Base-by-base conservation (phyloP, 2,888 invertebrate genomes). In the Noctua janthe region DNA sequence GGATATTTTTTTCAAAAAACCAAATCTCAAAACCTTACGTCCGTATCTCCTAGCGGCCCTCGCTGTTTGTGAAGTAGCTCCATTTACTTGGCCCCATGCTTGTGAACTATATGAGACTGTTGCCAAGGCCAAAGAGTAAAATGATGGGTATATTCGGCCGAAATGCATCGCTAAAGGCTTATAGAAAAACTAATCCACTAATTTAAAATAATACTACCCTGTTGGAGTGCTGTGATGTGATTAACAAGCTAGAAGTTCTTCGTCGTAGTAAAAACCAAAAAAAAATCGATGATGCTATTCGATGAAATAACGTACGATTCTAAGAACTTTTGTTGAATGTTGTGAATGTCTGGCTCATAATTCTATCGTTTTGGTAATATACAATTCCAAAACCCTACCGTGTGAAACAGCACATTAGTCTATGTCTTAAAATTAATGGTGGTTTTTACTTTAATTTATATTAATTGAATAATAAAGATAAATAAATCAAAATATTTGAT, bases 1-100 rank as follows among this genome's bases (percentile, higher is more conserved):
- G 39, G 17, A 5, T 29, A 0, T 69, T 15, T 47, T 17, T 43
- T 1, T 43, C 29, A 15, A 15, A 10, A 54, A 47, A 39, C 5
- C 47, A 13, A 54, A 47, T 29, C 3, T 35, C 13, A 83, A 64
- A 72, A 39, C 15, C 13, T 39, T 78, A 56, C 78, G 73, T 51
- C 56, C 13, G 51, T 73, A 17, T 20, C 64, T 73, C 8, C 35
- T 83, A 35, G 6, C n/a, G 1, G 64, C 56, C 35, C 72, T 82
- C 4, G 70, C 43, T 17, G 1, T 83, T 10, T 82, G 78, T 49
- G 82, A 82, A 78, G 29, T 51, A 3, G 39, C 35, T 64, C 78
- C 78, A 73, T 78, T 78, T 49, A 72, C 72, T 39, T 78, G 62
- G 62, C 49, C 77, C 8, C 62, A 64, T 49, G 3, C 72, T 4